These are phyloP conservation scores for Drosophila pandora DNA, from an alignment of 1,140 invertebrate genomes.

Conservation along the genomic window DNA sequence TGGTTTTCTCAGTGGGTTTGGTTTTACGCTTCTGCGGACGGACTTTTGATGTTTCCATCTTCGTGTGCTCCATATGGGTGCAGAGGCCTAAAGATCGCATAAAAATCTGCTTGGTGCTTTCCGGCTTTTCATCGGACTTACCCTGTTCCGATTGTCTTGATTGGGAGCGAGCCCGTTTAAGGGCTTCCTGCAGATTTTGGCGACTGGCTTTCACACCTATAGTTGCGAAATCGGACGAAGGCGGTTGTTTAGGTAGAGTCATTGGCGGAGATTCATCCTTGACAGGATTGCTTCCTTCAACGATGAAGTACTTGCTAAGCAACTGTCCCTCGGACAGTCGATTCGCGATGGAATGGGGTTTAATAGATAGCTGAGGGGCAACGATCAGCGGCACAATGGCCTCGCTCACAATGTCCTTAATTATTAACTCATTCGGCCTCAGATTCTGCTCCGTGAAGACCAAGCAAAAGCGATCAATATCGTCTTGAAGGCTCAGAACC, in stretches of 20 bases:
- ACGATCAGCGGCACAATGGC: conserved; percentile 48
- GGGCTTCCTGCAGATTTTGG: conserved; percentile 51
- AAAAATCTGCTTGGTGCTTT: conserved; percentile 47
- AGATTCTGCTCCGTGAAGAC: conserved; percentile 55
- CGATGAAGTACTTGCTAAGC: conserved; percentile 51
- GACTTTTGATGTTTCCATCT: conserved; percentile 1
- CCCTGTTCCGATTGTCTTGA: conserved; percentile 12
- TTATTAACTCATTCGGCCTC: conserved; percentile 43
- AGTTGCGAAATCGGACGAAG: background rate
- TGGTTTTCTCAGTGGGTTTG: conserved; percentile 31
- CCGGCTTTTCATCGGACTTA: conserved; percentile 5
- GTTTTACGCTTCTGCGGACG: conserved; percentile 37
- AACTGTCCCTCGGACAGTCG: conserved; percentile 47
- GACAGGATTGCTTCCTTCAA: background rate
- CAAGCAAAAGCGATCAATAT: conserved; percentile 66
- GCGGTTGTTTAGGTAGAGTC: conserved; percentile 12
- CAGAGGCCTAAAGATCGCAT: conserved; percentile 57
- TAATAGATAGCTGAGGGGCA: conserved; percentile 2
- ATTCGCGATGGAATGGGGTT: conserved; percentile 39
- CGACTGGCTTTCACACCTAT: conserved; percentile 48
- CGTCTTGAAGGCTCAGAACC: conserved; percentile 56
- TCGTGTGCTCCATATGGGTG: conserved; percentile 39
- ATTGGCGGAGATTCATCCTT: background rate
- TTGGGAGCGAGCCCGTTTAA: conserved; percentile 45
- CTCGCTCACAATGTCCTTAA: conserved; percentile 49